Conservation (phyloP, 1,140 invertebrate genomes). For the Paracyclopina nana region DNA sequence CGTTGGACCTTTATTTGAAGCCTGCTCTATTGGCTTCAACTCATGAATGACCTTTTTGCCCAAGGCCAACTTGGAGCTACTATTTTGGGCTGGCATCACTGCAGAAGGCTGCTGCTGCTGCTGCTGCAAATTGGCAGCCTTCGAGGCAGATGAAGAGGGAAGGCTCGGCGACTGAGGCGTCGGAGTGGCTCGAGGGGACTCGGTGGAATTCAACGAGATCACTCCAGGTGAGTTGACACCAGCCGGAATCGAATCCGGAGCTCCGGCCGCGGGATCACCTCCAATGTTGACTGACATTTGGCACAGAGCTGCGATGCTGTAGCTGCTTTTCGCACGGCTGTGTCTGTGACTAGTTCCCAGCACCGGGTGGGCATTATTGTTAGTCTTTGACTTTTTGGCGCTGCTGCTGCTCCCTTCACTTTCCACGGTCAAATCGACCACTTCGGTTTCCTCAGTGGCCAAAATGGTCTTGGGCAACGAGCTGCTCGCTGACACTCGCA, state of each 20-base stretch:
- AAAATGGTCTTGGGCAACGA: slow-evolving; percentile 6
- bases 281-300: slow-evolving; percentile 17
- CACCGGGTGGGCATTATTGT: not conserved
- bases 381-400: not conserved
- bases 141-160: no score
- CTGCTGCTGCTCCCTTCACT: not conserved
- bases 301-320: slow-evolving; percentile 15
- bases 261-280: not conserved
- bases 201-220: slow-evolving; percentile 10
- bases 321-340: slow-evolving; percentile 7
- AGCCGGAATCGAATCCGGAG: not conserved
- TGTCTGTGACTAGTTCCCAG: not conserved
- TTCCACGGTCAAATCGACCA: not conserved
- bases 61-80: no score
- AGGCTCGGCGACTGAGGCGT: slow-evolving; percentile 4
- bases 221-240: slow-evolving; percentile 11
- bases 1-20: no score
- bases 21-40: no score
- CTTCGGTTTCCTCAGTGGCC: slow-evolving; percentile 5
- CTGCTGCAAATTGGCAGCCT: no score
- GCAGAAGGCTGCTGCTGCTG: no score
- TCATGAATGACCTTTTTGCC: no score
- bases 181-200: slow-evolving; percentile 4
- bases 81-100: no score
- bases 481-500: not conserved